phyloP scores from a whole-genome alignment of 2,113 vertebrate genomes.

The Sula dactylatra region DNA sequence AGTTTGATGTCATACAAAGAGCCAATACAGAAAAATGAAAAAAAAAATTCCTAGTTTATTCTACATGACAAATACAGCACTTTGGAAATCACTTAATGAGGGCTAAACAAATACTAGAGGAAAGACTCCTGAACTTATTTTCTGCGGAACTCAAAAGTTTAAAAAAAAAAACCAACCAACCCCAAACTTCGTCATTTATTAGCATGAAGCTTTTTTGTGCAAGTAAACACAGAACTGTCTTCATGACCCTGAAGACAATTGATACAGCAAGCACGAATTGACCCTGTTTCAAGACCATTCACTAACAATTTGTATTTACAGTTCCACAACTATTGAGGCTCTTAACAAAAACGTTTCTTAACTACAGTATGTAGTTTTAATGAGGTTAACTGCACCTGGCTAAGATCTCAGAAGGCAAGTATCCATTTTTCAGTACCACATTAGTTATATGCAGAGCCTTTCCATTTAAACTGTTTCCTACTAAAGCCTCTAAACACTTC shows the following conservation, averaged over 20 bases:
- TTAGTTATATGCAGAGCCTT: not conserved
- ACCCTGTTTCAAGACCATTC: not conserved
- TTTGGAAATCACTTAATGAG: not conserved
- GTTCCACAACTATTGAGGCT: not conserved
- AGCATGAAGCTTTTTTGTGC: not conserved
- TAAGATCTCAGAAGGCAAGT: not conserved
- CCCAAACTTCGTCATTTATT: not conserved
- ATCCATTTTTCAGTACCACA: not conserved
- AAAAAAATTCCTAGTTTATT: not conserved
- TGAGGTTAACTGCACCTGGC: not conserved
- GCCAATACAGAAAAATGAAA: fast-evolving
- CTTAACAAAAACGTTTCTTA: not conserved
- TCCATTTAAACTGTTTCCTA: not conserved
- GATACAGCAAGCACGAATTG: not conserved
- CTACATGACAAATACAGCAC: not conserved
- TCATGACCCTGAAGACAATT: not conserved
- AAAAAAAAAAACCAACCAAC: not conserved
- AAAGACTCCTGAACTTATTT: not conserved
- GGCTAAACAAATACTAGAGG: not conserved
- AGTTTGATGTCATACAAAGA: not conserved
- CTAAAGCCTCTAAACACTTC: not conserved
- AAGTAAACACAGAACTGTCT: not conserved
- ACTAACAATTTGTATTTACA: not conserved
- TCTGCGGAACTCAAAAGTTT: not conserved
- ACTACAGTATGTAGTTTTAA: not conserved